A percentile compares a stretch with the other conserved stretches of the same genome.
These are phyloP conservation scores for Cranoglanis bouderius DNA, from an alignment of 2,113 vertebrate species.

Conservation along the genomic window DNA sequence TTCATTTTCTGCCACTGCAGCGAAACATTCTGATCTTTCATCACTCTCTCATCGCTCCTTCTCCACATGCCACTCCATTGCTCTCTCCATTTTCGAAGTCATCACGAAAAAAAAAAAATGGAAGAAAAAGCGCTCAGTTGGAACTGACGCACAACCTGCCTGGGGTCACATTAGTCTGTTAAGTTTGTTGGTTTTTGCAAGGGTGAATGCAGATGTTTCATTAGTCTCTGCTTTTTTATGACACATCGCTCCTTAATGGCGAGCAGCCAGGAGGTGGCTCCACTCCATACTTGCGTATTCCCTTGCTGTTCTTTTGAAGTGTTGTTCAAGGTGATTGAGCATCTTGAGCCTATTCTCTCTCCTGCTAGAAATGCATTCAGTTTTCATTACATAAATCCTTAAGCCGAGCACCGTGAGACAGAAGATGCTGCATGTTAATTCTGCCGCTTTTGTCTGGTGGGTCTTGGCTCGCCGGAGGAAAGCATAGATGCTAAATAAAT, in stretches of 20 bases:
- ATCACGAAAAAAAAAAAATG: background rate
- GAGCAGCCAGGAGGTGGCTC: slow-evolving; percentile 20
- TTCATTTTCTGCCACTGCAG: slow-evolving; percentile 39
- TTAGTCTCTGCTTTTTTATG: slow-evolving; percentile 17
- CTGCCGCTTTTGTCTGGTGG: slow-evolving; percentile 56
- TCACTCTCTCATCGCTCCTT: slow-evolving; percentile 43
- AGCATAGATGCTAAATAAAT: slow-evolving; percentile 64
- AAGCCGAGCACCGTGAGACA: slow-evolving; percentile 48
- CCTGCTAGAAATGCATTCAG: slow-evolving; percentile 48
- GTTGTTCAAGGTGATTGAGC: slow-evolving; percentile 55
- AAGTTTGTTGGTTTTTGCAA: slow-evolving; percentile 22
- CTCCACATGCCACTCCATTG: slow-evolving; percentile 19
- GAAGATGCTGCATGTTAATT: slow-evolving; percentile 64
- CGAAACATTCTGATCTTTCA: slow-evolving; percentile 40
- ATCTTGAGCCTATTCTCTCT: slow-evolving; percentile 51
- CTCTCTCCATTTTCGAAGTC: slow-evolving; percentile 3
- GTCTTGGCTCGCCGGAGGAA: slow-evolving; percentile 53
- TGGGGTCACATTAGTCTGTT: slow-evolving; percentile 10
- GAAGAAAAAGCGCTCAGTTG: background rate
- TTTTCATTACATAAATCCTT: slow-evolving; percentile 57
- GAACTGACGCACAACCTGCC: background rate
- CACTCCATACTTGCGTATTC: slow-evolving; percentile 20
- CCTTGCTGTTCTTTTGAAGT: slow-evolving; percentile 36
- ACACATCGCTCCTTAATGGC: background rate
- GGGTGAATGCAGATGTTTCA: slow-evolving; percentile 24